These are phyloP conservation scores for Passer montanus DNA, from an alignment of 2,113 vertebrate species.

Conservation along the genomic window DNA sequence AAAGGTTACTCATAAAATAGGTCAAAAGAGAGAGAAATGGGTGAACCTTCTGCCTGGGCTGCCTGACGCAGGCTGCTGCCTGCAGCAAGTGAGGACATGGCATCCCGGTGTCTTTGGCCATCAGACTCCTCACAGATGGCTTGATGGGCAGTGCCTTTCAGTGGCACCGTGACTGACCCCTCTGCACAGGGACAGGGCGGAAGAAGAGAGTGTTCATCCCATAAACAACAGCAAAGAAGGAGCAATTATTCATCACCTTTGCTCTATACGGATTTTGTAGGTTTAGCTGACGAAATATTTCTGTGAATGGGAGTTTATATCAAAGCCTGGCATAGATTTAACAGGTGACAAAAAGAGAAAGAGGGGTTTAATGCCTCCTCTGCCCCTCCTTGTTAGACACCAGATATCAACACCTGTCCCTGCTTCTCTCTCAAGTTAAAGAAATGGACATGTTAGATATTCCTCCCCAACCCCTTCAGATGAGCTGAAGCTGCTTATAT, in stretches of 20 bases:
- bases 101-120: not conserved
- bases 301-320: not conserved
- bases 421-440: not conserved
- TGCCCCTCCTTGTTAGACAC: not conserved
- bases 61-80: accelerated
- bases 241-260: not conserved
- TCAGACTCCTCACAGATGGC: not conserved
- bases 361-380: not conserved
- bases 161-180: not conserved
- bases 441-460: not conserved
- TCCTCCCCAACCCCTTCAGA: not conserved
- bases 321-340: not conserved
- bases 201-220: not conserved
- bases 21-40: not conserved
- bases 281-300: not conserved
- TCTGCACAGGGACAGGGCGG: not conserved
- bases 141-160: not conserved
- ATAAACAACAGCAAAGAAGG: not conserved
- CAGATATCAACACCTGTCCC: not conserved
- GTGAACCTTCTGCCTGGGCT: not conserved
- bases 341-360: not conserved
- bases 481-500: not conserved
- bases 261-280: not conserved
- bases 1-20: not conserved
- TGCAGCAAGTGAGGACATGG: accelerated